Base-by-base conservation (phyloP, 2,797 vertebrate genomes). In the Alca torda region DNA sequence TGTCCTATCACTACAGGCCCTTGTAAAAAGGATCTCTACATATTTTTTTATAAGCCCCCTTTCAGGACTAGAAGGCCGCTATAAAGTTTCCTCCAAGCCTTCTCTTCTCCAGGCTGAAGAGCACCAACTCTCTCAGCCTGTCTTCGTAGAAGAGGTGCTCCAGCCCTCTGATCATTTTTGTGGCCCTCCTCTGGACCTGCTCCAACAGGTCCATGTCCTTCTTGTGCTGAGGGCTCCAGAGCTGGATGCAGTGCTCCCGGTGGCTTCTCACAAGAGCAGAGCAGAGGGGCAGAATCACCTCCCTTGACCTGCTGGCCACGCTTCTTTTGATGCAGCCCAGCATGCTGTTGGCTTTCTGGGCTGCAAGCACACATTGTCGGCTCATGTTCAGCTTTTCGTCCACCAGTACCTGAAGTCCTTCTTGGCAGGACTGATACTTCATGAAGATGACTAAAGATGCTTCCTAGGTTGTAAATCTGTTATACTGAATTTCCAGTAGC, bases 341-440 rank as follows among this genome's bases (percentile, higher is more conserved):
- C 11, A 8, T 54, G 18, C 1, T 3, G 10, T 5, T 82, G 37
- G 12, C 18, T 20, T 82, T 92, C 37, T 85, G 43, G 56, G n/a
- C 67, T 70, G 21, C 6, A 3, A 39, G 7, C 6, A 1, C 54
- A 4, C 13, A 6, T 51, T 81, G 21, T 14, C 0, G 0, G 28
- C 8, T 84, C 37, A 14, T 6, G 7, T 74, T 50, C 50, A 56
- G 3, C 6, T 89, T 89, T 74, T 91, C 9, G 11, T 26, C n/a
- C 37, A 35, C 16, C 0, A 0, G 7, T 48, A 53, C 28, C 4
- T 5, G 11, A 57, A 28, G 16, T 67, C 39, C n/a, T 82, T 33
- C 23, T 83, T 28, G 64, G 26, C 13, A 56, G n/a, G 28, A 16
- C 37, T 83, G 56, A 9, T 77, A 28, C 16, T 56, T 74, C 7